Evolutionary conservation across 2,113 vertebrate genomes (phyloP), one percentile per base, ranked within the genome.

Genomic region (Urocynchramus pylzowi): DNA sequence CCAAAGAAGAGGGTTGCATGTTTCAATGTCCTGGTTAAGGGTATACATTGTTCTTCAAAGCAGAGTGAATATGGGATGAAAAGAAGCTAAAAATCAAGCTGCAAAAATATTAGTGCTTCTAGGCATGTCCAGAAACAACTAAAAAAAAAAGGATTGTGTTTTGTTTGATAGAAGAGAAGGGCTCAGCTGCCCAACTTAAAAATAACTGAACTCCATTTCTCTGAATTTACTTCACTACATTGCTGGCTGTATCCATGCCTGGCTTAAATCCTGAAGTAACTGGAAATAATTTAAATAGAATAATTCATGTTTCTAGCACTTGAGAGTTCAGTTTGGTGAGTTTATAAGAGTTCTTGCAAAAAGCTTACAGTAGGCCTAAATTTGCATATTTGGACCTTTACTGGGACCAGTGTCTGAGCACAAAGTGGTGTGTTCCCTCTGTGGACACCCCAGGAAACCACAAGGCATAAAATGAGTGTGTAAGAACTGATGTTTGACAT

Each of bases 31-130:
- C 37, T n/a, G 26, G 50, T 22, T 86, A 45, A 74, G n/a, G 28
- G 42, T 57, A 49, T 53, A 61, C 18, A 13, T 15, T 45, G 28
- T 33, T 80, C 45, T n/a, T 74, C 56, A 67, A 87, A 77, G 26
- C 11, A 67, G 54, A 75, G 23, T 50, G 65, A 63, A 67, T 50
- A 70, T 11, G 39, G 69, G 50, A 45, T 73, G 20, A 95, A 84
- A 84, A 92, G 19, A 86, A 92, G n/a, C 44, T 81, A 71, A 90
- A 95, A 93, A 64, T 49, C 59, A 88, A 94, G 75, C 44, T 88
- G n/a, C 53, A 83, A 79, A 85, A 76, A 73, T 70, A 69, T 69
- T 74, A 70, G 31, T 86, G 54, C 65, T 31, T 71, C 67, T 59
- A 45, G 41, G 22, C 22, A 91, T 31, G 37, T 65, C 67, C 59